phyloP scores from a whole-genome alignment of 2,797 vertebrate species.

The Malacoctenus gilli region DNA sequence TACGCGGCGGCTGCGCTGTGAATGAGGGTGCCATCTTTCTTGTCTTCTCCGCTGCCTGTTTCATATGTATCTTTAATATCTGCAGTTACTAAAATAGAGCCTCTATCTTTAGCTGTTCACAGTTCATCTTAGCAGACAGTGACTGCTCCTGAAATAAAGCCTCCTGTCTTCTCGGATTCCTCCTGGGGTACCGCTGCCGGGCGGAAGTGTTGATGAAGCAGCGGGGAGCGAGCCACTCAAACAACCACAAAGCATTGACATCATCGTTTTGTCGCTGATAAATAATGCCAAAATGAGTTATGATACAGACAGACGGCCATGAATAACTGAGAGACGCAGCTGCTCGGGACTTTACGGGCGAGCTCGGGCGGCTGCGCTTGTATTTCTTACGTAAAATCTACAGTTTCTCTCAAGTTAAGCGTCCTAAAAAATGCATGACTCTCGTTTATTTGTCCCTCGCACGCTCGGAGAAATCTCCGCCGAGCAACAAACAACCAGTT shows the following conservation, averaged over 20 bases:
- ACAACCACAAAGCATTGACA: slow-evolving; percentile 35
- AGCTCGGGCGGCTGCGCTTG: slow-evolving; percentile 10
- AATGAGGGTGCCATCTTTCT: slow-evolving; percentile 60
- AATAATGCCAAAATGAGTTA: slow-evolving; percentile 25
- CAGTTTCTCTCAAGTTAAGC: slow-evolving; percentile 18
- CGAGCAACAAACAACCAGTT: slow-evolving; percentile 42
- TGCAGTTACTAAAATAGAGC: slow-evolving; percentile 71
- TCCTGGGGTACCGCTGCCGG: slow-evolving; percentile 47
- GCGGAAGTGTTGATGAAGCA: slow-evolving; percentile 63
- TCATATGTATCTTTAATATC: slow-evolving; percentile 78
- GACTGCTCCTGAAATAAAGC: slow-evolving; percentile 70
- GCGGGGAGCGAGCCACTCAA: slow-evolving; percentile 21
- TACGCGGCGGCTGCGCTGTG: slow-evolving; percentile 21
- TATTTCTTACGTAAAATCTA: slow-evolving; percentile 5
- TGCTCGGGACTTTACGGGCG: slow-evolving; percentile 6
- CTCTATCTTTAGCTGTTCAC: slow-evolving; percentile 77
- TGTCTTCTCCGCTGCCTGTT: slow-evolving; percentile 52
- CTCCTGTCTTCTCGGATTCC: slow-evolving; percentile 52
- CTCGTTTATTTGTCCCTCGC: slow-evolving; percentile 40
- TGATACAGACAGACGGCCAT: slow-evolving; percentile 9
- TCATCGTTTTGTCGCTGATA: slow-evolving; percentile 40
- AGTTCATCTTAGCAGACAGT: slow-evolving; percentile 72
- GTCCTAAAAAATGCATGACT: slow-evolving; percentile 48
- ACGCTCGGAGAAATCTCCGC: slow-evolving; percentile 28
- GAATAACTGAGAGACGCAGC: slow-evolving; percentile 5